phyloP scores from a whole-genome alignment of 2,888 invertebrate genomes.

The Napeogenes inachia region DNA sequence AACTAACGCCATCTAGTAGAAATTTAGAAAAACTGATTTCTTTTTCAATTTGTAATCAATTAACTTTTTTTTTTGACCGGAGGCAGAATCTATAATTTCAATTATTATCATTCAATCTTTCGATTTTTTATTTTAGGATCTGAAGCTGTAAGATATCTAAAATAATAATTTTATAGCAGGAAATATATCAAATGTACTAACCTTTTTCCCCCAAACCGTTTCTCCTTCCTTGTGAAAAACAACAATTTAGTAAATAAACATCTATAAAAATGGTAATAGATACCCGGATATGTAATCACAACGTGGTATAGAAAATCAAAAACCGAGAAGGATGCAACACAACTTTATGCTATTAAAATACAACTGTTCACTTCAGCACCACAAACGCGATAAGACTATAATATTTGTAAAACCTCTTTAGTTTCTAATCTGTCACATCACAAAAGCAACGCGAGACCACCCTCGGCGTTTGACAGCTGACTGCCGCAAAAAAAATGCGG shows the following conservation, averaged over 20 bases:
- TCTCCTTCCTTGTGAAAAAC: neutral
- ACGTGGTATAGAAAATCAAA: neutral
- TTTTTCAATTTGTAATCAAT: neutral
- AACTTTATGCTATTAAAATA: too few species aligned
- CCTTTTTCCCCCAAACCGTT: neutral
- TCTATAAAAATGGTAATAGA: slow-evolving; percentile 3
- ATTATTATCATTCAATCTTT: too few species aligned
- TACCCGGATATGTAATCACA: slow-evolving; percentile 11
- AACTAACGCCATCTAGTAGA: slow-evolving; percentile 1
- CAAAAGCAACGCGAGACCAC: slow-evolving; percentile 34
- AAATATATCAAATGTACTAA: neutral
- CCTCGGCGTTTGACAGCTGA: slow-evolving; percentile 54
- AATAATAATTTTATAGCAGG: too few species aligned
- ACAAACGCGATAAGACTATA: neutral
- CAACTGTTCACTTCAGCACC: neutral
- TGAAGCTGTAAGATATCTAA: too few species aligned
- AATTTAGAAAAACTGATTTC: neutral
- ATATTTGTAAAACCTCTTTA: slow-evolving; percentile 18
- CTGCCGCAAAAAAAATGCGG: slow-evolving; percentile 39
- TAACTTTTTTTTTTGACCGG: too few species aligned
- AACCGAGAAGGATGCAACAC: too few species aligned
- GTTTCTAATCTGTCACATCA: slow-evolving; percentile 15
- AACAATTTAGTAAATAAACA: neutral
- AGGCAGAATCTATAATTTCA: too few species aligned
- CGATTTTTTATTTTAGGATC: too few species aligned